Percentiles rank a stretch among this genome's conserved stretches.
phyloP scores from a whole-genome alignment of 2,888 invertebrate species.

The Pocota personata region DNA sequence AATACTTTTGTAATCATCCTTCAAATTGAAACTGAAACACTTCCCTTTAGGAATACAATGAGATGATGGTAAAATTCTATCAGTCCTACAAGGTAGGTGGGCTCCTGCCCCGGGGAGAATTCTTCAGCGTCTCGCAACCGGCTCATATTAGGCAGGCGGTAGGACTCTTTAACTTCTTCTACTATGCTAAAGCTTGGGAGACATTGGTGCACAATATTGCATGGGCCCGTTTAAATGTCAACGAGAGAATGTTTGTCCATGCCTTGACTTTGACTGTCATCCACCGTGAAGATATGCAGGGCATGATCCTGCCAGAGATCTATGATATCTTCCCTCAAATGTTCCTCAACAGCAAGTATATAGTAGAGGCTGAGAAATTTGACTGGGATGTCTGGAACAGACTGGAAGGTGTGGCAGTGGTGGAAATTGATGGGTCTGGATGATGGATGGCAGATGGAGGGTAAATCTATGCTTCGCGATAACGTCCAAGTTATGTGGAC shows the following conservation, averaged over 20 bases:
- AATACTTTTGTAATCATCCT: not conserved
- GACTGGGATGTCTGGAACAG: slow-evolving; percentile 77
- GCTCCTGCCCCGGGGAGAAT: slow-evolving; percentile 64
- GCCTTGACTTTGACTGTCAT: slow-evolving; percentile 85
- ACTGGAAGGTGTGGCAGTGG: slow-evolving; percentile 80
- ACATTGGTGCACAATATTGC: slow-evolving; percentile 87
- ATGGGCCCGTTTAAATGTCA: slow-evolving; percentile 85
- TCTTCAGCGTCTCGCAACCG: slow-evolving; percentile 51
- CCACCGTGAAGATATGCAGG: slow-evolving; percentile 84
- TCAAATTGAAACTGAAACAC: not conserved
- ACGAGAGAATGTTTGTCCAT: slow-evolving; percentile 86
- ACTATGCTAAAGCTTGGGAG: slow-evolving; percentile 87
- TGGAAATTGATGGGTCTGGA: slow-evolving; percentile 80
- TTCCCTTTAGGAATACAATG: slow-evolving; percentile 22
- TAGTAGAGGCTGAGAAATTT: slow-evolving; percentile 79
- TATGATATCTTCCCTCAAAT: slow-evolving; percentile 87
- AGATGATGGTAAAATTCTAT: slow-evolving; percentile 80
- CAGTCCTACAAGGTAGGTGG: slow-evolving; percentile 83
- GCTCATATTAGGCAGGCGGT: slow-evolving; percentile 83
- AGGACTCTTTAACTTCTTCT: slow-evolving; percentile 86
- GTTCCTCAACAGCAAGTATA: slow-evolving; percentile 85
- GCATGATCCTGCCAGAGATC: slow-evolving; percentile 85
- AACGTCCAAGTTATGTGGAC: slow-evolving; percentile 77
- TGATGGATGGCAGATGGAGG: slow-evolving; percentile 77
- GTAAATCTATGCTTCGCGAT: no score